phyloP scores from a whole-genome alignment of 2,888 invertebrate species.

The Ormyrus thymus region DNA sequence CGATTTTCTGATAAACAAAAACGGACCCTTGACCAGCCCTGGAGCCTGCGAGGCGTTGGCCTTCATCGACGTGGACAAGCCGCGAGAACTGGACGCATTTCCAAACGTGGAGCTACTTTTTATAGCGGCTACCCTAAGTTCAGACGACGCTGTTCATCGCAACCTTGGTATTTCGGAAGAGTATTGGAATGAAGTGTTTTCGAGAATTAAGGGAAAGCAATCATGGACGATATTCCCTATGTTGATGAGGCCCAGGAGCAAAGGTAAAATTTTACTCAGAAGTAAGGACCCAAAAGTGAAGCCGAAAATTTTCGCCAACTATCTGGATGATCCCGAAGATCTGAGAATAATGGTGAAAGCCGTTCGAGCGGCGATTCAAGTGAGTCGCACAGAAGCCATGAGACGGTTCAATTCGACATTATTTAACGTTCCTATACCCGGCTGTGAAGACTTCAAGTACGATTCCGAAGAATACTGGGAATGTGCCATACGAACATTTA shows the following conservation, averaged over 20 bases:
- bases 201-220: slow-evolving; percentile 76
- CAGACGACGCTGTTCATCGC: slow-evolving; percentile 77
- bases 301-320: slow-evolving; percentile 82
- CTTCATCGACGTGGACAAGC: slow-evolving; percentile 80
- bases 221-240: slow-evolving; percentile 74
- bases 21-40: slow-evolving; percentile 80
- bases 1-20: slow-evolving; percentile 77
- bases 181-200: slow-evolving; percentile 78
- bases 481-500: slow-evolving; percentile 78
- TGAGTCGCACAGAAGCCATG: slow-evolving; percentile 78
- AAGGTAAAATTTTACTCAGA: slow-evolving; percentile 79
- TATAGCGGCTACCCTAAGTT: slow-evolving; percentile 78
- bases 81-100: slow-evolving; percentile 77
- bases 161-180: slow-evolving; percentile 74
- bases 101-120: slow-evolving; percentile 86
- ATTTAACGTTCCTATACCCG: slow-evolving; percentile 76
- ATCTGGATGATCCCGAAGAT: slow-evolving; percentile 80
- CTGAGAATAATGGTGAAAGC: slow-evolving; percentile 78
- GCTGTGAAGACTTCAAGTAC: slow-evolving; percentile 75
- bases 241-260: slow-evolving; percentile 80
- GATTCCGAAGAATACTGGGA: slow-evolving; percentile 80
- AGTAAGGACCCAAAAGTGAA: slow-evolving; percentile 79
- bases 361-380: slow-evolving; percentile 76
- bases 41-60: slow-evolving; percentile 83
- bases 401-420: slow-evolving; percentile 77